Evolutionary conservation across 1,140 invertebrate genomes (phyloP).

Genomic region (Magallana angulata): DNA sequence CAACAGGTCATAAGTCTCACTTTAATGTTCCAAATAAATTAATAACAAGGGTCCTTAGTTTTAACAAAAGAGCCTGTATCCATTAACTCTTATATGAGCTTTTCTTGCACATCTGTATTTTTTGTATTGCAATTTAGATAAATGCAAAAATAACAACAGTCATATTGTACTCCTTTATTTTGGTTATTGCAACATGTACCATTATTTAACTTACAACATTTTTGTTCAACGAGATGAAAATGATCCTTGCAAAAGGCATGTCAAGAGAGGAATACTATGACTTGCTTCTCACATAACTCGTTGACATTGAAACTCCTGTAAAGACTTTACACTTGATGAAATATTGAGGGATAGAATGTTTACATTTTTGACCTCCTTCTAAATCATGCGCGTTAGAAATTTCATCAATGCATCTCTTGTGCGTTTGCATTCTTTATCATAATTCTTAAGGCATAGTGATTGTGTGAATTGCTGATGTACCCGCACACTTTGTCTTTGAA

Average conservation of each 20-base stretch:
- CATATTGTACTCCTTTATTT: not conserved
- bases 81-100: too few species aligned
- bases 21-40: too few species aligned
- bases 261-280: slow-evolving; percentile 5
- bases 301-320: slow-evolving; percentile 1
- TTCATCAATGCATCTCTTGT: not conserved
- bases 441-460: not conserved
- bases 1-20: too few species aligned
- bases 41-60: too few species aligned
- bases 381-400: not conserved
- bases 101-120: too few species aligned
- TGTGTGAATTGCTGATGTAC: not conserved
- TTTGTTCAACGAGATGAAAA: slow-evolving; percentile 4
- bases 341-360: not conserved
- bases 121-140: too few species aligned
- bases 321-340: not conserved
- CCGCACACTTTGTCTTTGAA: slow-evolving; percentile 11
- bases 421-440: not conserved
- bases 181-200: too few species aligned
- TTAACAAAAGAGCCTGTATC: too few species aligned
- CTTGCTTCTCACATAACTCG: not conserved
- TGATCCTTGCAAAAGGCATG: not conserved
- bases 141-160: too few species aligned
- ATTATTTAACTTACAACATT: not conserved
- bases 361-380: not conserved